phyloP scores from a whole-genome alignment of 2,113 vertebrate species.

The Pongo abelii region DNA sequence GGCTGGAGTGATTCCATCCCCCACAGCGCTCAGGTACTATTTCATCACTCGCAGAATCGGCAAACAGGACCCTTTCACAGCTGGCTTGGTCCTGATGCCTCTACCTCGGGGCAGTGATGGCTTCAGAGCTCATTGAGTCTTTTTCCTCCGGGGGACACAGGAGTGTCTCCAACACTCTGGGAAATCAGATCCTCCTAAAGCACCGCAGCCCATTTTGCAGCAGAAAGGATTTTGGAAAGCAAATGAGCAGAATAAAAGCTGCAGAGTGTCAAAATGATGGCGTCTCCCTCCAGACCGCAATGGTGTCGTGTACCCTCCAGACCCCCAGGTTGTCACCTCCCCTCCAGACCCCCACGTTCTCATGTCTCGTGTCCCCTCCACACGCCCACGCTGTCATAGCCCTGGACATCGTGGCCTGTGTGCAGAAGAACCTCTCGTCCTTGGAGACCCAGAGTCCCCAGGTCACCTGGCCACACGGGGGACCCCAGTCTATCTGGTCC shows the following conservation, averaged over 20 bases:
- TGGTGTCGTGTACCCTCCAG: accelerated
- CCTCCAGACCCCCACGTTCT: no score
- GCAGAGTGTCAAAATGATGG: accelerated
- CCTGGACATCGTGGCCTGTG: background rate
- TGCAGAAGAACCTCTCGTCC: accelerated
- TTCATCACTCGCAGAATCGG: background rate
- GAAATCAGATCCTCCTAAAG: no score
- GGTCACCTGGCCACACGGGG: accelerated
- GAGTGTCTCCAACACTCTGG: no score
- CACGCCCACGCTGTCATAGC: background rate
- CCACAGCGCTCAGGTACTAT: accelerated
- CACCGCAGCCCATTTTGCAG: accelerated
- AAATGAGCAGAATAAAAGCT: background rate
- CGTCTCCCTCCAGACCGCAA: background rate
- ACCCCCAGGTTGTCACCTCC: no score
- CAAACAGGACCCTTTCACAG: background rate
- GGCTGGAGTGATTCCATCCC: background rate
- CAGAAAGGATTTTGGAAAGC: background rate
- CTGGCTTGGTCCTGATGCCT: background rate
- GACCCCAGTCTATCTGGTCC: accelerated
- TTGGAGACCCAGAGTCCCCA: no score
- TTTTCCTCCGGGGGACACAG: no score
- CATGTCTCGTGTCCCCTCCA: no score
- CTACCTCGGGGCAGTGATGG: no score
- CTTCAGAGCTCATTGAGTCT: no score